Conservation (phyloP, 1,140 invertebrate genomes). For the Bombus vancouverensis region DNA sequence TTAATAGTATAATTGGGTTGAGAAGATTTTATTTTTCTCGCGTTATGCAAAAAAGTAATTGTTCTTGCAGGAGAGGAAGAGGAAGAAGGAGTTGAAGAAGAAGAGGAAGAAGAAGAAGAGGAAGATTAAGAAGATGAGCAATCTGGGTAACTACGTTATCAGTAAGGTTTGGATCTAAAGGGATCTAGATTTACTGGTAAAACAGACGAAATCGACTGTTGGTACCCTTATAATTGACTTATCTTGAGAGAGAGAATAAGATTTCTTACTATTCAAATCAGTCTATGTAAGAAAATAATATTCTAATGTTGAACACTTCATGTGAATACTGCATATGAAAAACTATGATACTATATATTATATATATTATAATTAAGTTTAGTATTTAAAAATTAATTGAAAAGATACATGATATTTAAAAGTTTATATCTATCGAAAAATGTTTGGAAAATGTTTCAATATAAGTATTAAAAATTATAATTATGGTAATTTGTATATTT, state of each 20-base stretch:
- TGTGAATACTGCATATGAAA: neutral
- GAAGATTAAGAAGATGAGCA: slow-evolving; percentile 36
- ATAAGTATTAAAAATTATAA: too few relatives aligned
- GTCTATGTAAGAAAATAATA: neutral
- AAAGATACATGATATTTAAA: too few relatives aligned
- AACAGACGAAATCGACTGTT: neutral
- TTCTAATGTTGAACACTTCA: neutral
- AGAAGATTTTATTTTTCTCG: neutral
- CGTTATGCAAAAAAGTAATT: neutral
- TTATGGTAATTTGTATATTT: too few relatives aligned
- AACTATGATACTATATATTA: neutral
- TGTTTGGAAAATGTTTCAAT: too few relatives aligned
- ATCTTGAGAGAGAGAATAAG: neutral
- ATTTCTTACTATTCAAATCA: neutral
- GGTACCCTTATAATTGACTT: neutral
- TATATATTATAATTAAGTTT: neutral
- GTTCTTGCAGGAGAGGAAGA: slow-evolving; percentile 20
- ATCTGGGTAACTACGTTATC: neutral
- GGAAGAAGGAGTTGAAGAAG: slow-evolving; percentile 35
- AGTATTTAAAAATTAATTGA: neutral
- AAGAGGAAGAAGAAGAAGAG: slow-evolving; percentile 38
- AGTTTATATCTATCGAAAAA: too few relatives aligned
- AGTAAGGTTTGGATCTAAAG: neutral
- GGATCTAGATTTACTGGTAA: neutral
- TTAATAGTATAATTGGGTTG: neutral